Conservation (phyloP, 2,113 vertebrate genomes). For the Aramus guarauna region DNA sequence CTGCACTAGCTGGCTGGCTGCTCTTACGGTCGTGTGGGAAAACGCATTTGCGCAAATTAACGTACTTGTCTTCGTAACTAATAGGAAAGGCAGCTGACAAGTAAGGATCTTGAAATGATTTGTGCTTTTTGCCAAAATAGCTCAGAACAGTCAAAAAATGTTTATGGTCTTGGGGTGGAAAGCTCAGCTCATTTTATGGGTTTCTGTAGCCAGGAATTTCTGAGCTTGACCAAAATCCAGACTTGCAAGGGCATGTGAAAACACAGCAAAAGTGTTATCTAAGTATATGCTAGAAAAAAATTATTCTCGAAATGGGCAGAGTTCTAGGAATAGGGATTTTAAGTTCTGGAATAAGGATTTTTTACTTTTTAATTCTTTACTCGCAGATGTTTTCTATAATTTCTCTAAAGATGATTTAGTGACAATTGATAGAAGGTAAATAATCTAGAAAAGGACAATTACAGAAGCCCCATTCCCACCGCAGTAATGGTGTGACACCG, state of each 20-base stretch:
- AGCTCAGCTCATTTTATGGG: neutral
- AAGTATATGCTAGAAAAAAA: neutral
- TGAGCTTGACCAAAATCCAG: neutral
- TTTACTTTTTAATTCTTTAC: neutral
- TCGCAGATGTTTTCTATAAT: neutral
- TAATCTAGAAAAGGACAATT: neutral
- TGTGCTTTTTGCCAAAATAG: neutral
- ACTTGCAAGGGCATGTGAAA: neutral
- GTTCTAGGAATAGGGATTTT: neutral
- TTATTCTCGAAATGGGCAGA: neutral
- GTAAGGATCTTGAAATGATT: neutral
- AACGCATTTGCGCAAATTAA: neutral
- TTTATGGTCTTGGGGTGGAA: neutral
- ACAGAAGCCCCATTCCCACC: neutral
- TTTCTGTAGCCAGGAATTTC: neutral
- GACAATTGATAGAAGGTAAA: neutral
- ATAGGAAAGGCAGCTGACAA: neutral
- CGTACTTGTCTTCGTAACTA: neutral
- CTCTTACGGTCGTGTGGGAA: neutral
- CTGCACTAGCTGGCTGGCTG: neutral
- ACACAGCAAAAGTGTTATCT: neutral
- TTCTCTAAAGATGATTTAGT: neutral
- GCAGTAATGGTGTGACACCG: accelerated
- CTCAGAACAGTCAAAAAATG: neutral
- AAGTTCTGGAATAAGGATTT: neutral